Evolutionary conservation across 2,888 invertebrate genomes (phyloP).

Genomic region (Phyto melanocephala): DNA sequence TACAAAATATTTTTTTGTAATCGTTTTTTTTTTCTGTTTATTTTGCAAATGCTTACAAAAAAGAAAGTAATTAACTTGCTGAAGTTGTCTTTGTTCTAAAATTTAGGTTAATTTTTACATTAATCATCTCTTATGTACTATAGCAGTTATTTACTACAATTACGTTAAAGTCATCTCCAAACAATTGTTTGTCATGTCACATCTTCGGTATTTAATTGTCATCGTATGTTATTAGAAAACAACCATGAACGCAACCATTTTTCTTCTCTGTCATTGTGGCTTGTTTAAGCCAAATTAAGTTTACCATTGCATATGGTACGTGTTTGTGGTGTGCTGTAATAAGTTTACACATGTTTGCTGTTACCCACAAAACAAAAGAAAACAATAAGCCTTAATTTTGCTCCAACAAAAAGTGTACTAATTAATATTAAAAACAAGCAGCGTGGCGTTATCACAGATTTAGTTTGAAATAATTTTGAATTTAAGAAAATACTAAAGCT

Average conservation of each 20-base stretch:
- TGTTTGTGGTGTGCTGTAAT: background rate
- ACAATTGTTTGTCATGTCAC: background rate
- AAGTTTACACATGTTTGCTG: too few relatives aligned
- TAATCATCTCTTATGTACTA: background rate
- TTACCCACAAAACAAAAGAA: too few relatives aligned
- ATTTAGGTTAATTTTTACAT: background rate
- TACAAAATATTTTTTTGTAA: too few relatives aligned
- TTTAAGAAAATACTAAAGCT: too few relatives aligned
- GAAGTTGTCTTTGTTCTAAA: background rate
- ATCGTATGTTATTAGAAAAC: conserved; percentile 5
- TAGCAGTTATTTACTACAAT: background rate
- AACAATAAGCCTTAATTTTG: too few relatives aligned
- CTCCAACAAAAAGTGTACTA: too few relatives aligned
- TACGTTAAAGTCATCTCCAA: background rate
- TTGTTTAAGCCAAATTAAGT: background rate
- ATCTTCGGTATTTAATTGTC: conserved; percentile 32
- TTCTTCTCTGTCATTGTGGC: background rate
- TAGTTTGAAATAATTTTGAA: too few relatives aligned
- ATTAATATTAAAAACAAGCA: too few relatives aligned
- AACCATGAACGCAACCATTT: background rate
- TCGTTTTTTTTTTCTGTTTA: too few relatives aligned
- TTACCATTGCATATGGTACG: background rate
- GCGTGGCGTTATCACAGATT: too few relatives aligned
- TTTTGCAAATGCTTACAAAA: too few relatives aligned
- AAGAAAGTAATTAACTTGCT: too few relatives aligned